phyloP scores from a whole-genome alignment of 2,888 invertebrate genomes.

The Meliscaeva auricollis region DNA sequence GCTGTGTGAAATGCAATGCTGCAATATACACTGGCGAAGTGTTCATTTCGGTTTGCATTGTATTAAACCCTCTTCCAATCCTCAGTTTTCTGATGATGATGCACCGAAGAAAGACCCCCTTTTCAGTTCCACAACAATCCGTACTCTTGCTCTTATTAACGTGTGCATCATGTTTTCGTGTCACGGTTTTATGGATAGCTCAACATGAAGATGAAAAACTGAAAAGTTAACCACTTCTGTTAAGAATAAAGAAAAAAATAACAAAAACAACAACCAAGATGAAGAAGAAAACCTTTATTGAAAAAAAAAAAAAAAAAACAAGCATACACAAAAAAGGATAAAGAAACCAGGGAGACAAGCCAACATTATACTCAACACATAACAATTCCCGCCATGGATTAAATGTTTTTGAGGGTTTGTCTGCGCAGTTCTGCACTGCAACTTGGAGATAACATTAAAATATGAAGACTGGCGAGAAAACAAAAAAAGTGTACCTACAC shows the following conservation, averaged over 20 bases:
- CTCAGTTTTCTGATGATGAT: too few species aligned
- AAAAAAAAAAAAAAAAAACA: conserved; percentile 38
- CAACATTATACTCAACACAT: background rate
- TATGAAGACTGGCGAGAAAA: conserved; percentile 24
- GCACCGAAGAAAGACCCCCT: background rate
- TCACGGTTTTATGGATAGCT: conserved; percentile 53
- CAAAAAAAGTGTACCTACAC: conserved; percentile 42
- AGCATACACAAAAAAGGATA: conserved; percentile 61
- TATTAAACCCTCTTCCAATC: conserved; percentile 14
- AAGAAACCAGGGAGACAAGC: conserved; percentile 27
- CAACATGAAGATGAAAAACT: conserved; percentile 61
- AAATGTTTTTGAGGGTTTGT: conserved; percentile 40
- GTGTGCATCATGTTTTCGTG: conserved; percentile 37
- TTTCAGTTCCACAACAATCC: background rate
- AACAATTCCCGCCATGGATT: conserved; percentile 31
- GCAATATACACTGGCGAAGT: background rate
- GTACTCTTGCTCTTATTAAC: background rate
- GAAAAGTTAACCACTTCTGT: conserved; percentile 72
- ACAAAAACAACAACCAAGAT: conserved; percentile 1
- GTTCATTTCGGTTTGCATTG: conserved; percentile 43
- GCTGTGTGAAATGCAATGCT: background rate
- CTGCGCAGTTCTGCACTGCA: background rate
- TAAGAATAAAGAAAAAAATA: conserved; percentile 30
- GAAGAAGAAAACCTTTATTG: conserved; percentile 33
- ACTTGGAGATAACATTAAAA: conserved; percentile 4